phyloP scores from a whole-genome alignment of 2,888 invertebrate genomes.

The Xestia rhomboidea region DNA sequence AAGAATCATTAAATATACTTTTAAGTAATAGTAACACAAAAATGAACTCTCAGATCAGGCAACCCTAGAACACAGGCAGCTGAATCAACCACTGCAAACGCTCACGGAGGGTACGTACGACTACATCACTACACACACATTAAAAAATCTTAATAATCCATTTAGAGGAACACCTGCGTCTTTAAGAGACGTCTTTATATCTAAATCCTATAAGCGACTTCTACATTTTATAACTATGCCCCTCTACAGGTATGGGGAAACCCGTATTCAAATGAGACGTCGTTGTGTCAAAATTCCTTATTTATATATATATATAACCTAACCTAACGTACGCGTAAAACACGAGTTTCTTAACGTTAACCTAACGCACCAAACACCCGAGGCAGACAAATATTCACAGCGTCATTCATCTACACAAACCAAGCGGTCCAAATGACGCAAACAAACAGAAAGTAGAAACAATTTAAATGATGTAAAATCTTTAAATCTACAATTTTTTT shows the following conservation, averaged over 20 bases:
- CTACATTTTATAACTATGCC: neutral
- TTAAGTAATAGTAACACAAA: neutral
- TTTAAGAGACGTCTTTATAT: neutral
- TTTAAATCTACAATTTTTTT: no score
- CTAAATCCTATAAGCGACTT: neutral
- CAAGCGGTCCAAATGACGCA: neutral
- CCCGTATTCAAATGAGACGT: neutral
- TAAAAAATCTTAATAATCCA: neutral
- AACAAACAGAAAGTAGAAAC: neutral
- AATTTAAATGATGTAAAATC: no score
- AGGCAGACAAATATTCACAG: neutral
- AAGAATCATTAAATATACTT: neutral
- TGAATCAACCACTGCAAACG: neutral
- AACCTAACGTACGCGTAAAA: neutral
- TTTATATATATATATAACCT: neutral
- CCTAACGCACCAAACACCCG: neutral
- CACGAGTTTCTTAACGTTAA: neutral
- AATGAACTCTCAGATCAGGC: no score
- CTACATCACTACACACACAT: neutral
- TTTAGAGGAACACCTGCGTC: neutral
- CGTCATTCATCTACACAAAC: neutral
- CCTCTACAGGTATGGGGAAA: conserved; percentile 8
- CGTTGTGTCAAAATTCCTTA: neutral
- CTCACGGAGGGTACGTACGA: neutral
- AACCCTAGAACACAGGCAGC: neutral